Evolutionary conservation across 2,113 vertebrate species (phyloP).

Genomic region (Rallus limicola): DNA sequence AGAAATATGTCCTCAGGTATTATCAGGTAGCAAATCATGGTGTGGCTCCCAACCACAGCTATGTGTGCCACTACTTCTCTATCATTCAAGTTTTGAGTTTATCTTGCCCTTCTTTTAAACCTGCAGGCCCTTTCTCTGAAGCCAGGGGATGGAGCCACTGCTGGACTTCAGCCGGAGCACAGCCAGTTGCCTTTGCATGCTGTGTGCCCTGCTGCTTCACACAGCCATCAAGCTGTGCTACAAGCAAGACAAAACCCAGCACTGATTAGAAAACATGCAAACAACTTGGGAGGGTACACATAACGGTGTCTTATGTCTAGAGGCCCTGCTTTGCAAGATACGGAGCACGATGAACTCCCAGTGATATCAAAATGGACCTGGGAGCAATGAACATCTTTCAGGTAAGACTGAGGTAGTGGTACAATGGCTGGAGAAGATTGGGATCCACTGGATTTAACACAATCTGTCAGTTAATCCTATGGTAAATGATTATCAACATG

Average conservation of each 20-base stretch:
- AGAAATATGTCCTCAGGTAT: not conserved
- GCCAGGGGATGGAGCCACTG: not conserved
- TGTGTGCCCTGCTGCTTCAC: not conserved
- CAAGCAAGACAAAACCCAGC: not conserved
- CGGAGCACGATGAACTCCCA: not conserved
- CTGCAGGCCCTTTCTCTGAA: not conserved
- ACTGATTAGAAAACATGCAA: not conserved
- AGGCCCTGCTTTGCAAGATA: not conserved
- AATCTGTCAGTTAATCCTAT: not conserved
- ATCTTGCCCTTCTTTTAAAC: not conserved
- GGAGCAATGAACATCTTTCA: not conserved
- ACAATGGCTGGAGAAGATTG: constrained; percentile 34
- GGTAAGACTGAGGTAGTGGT: not conserved
- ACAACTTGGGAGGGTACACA: not conserved
- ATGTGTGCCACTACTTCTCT: not conserved
- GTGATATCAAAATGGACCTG: not conserved
- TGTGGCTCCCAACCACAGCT: constrained; percentile 57
- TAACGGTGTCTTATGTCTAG: not conserved
- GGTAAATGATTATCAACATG: not conserved
- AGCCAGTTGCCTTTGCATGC: not conserved
- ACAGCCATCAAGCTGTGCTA: not conserved
- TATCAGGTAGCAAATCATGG: not conserved
- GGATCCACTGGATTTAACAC: constrained; percentile 53
- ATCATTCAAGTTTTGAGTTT: not conserved
- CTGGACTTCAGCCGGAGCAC: not conserved